Base-by-base conservation (phyloP, 1,140 invertebrate genomes). In the Atta texana region DNA sequence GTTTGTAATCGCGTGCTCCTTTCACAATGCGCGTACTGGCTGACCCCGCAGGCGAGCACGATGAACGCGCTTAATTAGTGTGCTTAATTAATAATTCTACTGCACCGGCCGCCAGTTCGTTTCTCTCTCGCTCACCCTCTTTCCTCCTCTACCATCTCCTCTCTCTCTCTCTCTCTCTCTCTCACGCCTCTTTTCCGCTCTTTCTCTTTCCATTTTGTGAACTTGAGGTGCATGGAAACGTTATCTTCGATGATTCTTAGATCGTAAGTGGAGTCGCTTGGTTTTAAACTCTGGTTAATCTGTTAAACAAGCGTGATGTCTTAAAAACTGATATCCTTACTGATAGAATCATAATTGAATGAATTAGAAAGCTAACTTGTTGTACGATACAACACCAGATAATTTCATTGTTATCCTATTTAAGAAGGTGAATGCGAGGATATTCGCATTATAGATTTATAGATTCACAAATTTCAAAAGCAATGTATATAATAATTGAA, bases 1-100 rank as follows among this genome's bases (percentile, higher is more conserved):
- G 82, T 89, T 87, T 87, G 88, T 88, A 88, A 92, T 91, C 89
- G 88, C 90, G 88, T 87, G 80, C 81, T 90, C 75, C 77, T 74
- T 90, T 89, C 88, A 85, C 88, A 64, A 63, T 87, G 77, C 77
- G 63, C 91, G 88, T 89, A 81, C 80, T 78, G 88, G 86, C 86
- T 90, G 88, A 90, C 89, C 89, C 88, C 89, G 89, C 85, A 74
- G 88, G 89, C 78, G 74, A 87, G 85, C 88, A 87, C 85, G 89
- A 89, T 89, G 89, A 90, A 89, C 88, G 88, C 88, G 88, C 89
- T 89, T 90, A 90, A 90, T 90, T 90, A 90, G 89, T 87, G 88
- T 89, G 88, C 86, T 90, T 90, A 90, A 90, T 90, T 90, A 90
- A 90, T 90, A 90, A 90, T 90, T 90, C 89, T 78, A 78, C 84